These are phyloP conservation scores for Sceloporus tristichus DNA, from an alignment of 2,113 vertebrate species.

Conservation along the genomic window DNA sequence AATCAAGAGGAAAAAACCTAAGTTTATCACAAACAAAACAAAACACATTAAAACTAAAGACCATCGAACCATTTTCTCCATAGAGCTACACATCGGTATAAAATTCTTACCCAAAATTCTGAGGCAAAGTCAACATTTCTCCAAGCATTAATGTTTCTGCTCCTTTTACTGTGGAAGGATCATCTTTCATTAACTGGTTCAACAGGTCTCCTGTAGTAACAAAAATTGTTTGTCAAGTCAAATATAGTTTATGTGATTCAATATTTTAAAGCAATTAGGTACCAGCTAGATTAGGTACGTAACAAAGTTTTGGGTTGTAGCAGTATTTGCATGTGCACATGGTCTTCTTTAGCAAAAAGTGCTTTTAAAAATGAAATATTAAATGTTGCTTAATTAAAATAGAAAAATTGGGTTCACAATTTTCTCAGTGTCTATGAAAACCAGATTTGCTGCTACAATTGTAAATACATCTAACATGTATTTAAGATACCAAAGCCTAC, in stretches of 20 bases:
- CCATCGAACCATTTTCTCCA: background rate
- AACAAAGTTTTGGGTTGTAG: background rate
- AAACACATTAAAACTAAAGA: background rate
- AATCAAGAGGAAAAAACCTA: too few relatives aligned
- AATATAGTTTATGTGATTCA: background rate
- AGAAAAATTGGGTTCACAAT: background rate
- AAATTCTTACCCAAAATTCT: conserved; percentile 94
- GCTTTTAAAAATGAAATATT: background rate
- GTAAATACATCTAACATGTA: background rate
- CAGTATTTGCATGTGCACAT: background rate
- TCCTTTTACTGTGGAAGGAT: conserved; percentile 95
- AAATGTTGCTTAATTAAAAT: background rate
- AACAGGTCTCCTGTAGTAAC: conserved; percentile 87
- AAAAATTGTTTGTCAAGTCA: conserved; percentile 36
- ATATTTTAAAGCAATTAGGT: background rate
- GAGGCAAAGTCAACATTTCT: conserved; percentile 97
- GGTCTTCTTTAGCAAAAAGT: background rate
- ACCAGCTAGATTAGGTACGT: background rate
- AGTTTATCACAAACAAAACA: too few relatives aligned
- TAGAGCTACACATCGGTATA: background rate
- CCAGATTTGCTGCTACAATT: background rate
- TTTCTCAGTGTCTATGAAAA: background rate
- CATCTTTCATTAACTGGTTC: conserved; percentile 91
- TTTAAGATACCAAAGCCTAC: background rate
- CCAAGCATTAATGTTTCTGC: conserved; percentile 96